A percentile compares a stretch with the other conserved stretches of the same genome.
phyloP scores from a whole-genome alignment of 2,888 invertebrate species.

The Mycalesis mineus region DNA sequence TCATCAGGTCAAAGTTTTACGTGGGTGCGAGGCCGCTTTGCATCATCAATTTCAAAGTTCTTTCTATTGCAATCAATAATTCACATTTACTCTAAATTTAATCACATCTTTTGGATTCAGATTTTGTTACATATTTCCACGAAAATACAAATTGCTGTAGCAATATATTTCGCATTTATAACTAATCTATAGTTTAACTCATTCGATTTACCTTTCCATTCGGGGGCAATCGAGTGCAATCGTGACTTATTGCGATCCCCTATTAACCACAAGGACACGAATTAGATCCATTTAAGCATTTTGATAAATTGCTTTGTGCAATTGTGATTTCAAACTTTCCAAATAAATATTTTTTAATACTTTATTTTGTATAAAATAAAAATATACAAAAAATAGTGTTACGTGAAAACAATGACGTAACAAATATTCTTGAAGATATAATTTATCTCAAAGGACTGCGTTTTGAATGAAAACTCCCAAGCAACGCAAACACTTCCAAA shows the following conservation, averaged over 20 bases:
- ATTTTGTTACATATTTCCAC: neutral
- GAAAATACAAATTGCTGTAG: slow-evolving; percentile 1
- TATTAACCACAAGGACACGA: slow-evolving; percentile 20
- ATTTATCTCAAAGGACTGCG: no score
- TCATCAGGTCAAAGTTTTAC: no score
- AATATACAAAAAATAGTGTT: no score
- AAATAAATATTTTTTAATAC: no score
- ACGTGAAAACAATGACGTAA: no score
- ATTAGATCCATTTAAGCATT: slow-evolving; percentile 13
- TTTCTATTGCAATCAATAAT: neutral
- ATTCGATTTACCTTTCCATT: slow-evolving; percentile 28
- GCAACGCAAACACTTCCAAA: no score
- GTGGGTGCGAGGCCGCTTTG: no score
- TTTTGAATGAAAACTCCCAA: no score
- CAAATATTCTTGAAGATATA: no score
- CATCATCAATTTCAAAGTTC: neutral
- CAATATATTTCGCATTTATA: neutral
- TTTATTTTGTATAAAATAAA: no score
- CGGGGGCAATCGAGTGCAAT: slow-evolving; percentile 21
- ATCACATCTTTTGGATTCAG: neutral
- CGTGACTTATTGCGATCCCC: slow-evolving; percentile 24
- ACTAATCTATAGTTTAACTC: slow-evolving; percentile 19
- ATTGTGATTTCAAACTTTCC: neutral
- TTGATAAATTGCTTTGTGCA: slow-evolving; percentile 2
- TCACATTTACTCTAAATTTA: neutral